Conservation (phyloP, 2,797 vertebrate species). For the Phoebastria nigripes region DNA sequence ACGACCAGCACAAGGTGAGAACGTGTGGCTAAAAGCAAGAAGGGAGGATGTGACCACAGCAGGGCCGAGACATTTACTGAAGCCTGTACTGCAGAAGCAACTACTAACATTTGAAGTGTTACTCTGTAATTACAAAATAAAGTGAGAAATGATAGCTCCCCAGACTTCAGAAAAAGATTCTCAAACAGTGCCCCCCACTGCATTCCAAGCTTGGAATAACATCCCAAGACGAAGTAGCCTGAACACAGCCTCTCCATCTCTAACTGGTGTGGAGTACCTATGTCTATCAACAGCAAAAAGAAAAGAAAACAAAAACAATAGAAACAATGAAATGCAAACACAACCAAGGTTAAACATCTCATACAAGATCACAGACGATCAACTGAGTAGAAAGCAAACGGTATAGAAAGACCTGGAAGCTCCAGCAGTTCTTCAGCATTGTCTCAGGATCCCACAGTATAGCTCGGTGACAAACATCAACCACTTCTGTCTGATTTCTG, state of each 20-base stretch:
- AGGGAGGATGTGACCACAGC: neutral
- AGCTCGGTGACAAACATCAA: neutral
- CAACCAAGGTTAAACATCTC: neutral
- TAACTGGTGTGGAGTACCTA: neutral
- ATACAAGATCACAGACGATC: constrained; percentile 13
- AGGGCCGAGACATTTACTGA: neutral
- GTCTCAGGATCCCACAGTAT: neutral
- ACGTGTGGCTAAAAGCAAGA: neutral
- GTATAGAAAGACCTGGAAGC: neutral
- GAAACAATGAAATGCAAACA: constrained; percentile 39
- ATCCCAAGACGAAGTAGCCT: neutral
- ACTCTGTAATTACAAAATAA: neutral
- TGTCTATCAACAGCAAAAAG: neutral
- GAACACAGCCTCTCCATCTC: neutral
- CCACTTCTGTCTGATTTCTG: neutral
- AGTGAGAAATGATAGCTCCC: neutral
- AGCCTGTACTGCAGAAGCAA: neutral
- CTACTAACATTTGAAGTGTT: neutral
- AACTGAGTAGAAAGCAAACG: constrained; percentile 2
- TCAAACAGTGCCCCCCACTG: neutral
- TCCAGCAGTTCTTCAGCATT: neutral
- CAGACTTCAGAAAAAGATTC: neutral
- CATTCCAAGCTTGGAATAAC: neutral
- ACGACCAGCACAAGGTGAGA: neutral
- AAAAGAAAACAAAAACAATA: neutral